A percentile compares a stretch with the other conserved stretches of the same genome.
phyloP scores from a whole-genome alignment of 1,140 invertebrate genomes.

The Drosophila arawakana region DNA sequence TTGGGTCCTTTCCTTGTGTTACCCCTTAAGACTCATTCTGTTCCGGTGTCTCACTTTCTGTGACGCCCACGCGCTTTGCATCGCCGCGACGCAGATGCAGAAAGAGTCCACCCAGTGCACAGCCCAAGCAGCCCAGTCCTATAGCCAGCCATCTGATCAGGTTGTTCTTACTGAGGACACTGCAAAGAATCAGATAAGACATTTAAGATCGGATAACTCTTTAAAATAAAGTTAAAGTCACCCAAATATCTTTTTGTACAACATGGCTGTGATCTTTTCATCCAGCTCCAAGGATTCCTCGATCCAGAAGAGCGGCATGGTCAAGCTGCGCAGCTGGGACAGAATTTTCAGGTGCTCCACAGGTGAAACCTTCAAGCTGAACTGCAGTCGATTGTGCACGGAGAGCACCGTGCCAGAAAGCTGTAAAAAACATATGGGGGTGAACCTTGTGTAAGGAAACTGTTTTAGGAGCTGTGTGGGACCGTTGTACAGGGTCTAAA shows the following conservation, averaged over 20 bases:
- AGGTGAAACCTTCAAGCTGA: conserved; percentile 87
- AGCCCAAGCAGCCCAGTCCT: conserved; percentile 43
- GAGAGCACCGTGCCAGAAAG: conserved; percentile 88
- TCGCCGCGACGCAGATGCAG: conserved; percentile 31
- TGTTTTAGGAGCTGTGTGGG: too few species aligned
- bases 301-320: conserved; percentile 90
- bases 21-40: not conserved
- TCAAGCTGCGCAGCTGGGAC: conserved; percentile 86
- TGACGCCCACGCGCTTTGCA: conserved; percentile 39
- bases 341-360: conserved; percentile 88
- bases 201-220: not conserved
- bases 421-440: conserved; percentile 72
- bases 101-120: conserved; percentile 27
- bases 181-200: conserved; percentile 2
- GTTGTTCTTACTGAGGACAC: conserved; percentile 45
- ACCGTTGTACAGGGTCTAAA: too few species aligned
- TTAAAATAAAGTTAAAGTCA: conserved; percentile 12
- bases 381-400: conserved; percentile 89
- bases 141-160: conserved; percentile 50
- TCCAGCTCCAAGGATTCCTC: conserved; percentile 88
- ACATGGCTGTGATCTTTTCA: conserved; percentile 85
- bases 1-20: too few species aligned
- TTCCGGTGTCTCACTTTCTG: not conserved
- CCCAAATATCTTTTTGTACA: conserved; percentile 86
- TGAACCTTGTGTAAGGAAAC: not conserved